Percentiles rank a stretch among this genome's conserved stretches.
Evolutionary conservation across 2,888 invertebrate genomes (phyloP).

Genomic region (Rhagophthalmus giganteus): DNA sequence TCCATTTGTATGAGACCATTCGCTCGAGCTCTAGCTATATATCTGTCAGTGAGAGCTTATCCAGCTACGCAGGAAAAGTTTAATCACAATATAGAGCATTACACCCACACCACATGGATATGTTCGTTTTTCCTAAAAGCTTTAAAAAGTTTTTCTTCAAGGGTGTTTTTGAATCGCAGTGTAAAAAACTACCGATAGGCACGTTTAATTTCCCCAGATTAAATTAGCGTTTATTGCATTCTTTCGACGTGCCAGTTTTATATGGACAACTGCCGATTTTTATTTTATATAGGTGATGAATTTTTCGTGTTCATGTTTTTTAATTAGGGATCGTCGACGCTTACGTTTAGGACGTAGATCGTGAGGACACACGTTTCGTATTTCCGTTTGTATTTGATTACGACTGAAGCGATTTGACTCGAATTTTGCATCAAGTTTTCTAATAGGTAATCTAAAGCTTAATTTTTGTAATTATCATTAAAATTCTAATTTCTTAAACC

Average conservation of each 20-base stretch:
- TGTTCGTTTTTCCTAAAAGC: conserved; percentile 22
- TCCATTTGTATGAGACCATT: conserved; percentile 27
- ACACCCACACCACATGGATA: conserved; percentile 17
- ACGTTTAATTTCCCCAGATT: conserved; percentile 34
- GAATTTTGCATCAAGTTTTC: too few species aligned
- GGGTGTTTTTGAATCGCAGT: conserved; percentile 19
- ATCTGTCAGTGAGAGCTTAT: conserved; percentile 26
- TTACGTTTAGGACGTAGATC: too few species aligned
- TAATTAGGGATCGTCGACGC: conserved; percentile 5
- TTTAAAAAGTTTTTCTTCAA: conserved; percentile 25
- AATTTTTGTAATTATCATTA: too few species aligned
- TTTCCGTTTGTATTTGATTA: neutral
- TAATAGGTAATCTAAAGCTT: too few species aligned
- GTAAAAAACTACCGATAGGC: conserved; percentile 29
- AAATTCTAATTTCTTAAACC: too few species aligned
- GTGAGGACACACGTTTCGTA: too few species aligned
- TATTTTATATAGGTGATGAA: conserved; percentile 28
- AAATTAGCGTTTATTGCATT: conserved; percentile 31
- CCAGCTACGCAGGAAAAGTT: conserved; percentile 24
- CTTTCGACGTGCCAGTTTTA: conserved; percentile 29
- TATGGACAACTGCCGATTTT: conserved; percentile 28
- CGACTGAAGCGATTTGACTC: neutral
- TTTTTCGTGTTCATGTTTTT: conserved; percentile 27
- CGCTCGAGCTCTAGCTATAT: conserved; percentile 23
- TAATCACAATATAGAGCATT: conserved; percentile 27